Evolutionary conservation across 2,797 vertebrate species (phyloP).

Genomic region (Sciurus carolinensis): DNA sequence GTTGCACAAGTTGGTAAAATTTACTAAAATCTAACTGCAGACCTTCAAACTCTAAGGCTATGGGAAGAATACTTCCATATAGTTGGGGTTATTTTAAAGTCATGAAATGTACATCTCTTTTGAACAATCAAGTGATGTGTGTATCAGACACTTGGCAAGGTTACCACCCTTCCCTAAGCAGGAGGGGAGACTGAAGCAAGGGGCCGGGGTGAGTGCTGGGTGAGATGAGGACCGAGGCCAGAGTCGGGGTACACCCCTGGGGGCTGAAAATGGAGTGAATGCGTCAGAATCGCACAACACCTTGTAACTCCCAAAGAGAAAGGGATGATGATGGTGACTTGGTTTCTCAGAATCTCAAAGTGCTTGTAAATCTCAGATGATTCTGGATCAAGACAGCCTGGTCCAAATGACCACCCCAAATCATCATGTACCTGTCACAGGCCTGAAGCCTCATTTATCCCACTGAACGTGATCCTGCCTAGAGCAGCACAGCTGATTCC

Average conservation of each 20-base stretch:
- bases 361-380: background rate
- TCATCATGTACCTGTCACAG: background rate
- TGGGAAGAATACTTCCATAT: background rate
- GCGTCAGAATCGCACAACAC: background rate
- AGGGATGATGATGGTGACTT: background rate
- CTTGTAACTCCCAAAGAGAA: background rate
- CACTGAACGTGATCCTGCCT: background rate
- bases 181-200: background rate
- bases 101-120: background rate
- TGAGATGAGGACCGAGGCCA: background rate
- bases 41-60: background rate
- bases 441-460: accelerated
- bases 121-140: background rate
- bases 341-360: background rate
- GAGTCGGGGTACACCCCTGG: too few relatives aligned
- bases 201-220: background rate
- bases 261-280: background rate
- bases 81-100: background rate
- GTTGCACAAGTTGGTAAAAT: background rate
- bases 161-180: background rate
- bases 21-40: background rate
- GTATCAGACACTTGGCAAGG: accelerated
- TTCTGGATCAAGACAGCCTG: background rate
- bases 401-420: background rate
- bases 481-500: background rate